phyloP scores from a whole-genome alignment of 1,140 invertebrate species.

The Calliopsis andreniformis region DNA sequence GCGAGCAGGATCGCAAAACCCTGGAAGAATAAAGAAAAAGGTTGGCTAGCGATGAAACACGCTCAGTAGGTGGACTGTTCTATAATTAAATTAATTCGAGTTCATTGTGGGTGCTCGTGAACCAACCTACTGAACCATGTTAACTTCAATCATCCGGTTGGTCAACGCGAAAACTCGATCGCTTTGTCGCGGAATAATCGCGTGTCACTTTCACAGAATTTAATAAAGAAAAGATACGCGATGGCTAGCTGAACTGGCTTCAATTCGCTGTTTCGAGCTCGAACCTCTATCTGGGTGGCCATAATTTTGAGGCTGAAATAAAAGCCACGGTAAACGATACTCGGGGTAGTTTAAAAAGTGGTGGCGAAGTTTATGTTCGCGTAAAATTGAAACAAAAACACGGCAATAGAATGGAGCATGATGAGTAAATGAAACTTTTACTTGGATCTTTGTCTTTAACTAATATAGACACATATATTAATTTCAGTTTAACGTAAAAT shows the following conservation, averaged over 20 bases:
- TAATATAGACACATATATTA: too few species aligned
- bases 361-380: too few species aligned
- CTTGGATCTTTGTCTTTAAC: too few species aligned
- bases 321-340: too few species aligned
- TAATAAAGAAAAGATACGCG: constrained; percentile 31
- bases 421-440: too few species aligned
- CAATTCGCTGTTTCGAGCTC: background rate
- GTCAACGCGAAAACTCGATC: background rate
- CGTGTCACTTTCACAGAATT: constrained; percentile 26
- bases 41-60: constrained; percentile 13
- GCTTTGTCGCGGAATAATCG: constrained; percentile 49
- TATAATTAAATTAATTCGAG: constrained; percentile 57
- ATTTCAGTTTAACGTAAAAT: too few species aligned
- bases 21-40: background rate
- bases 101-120: constrained; percentile 26
- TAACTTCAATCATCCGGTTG: constrained; percentile 7
- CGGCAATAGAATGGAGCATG: too few species aligned
- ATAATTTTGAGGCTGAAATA: too few species aligned
- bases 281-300: background rate
- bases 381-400: too few species aligned
- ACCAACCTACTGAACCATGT: constrained; percentile 9
- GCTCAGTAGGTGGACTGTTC: constrained; percentile 44
- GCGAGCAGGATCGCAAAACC: background rate
- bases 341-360: too few species aligned
- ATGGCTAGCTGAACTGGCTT: constrained; percentile 2